Percentiles rank a stretch among this genome's conserved stretches.
Conservation (phyloP, 1,140 invertebrate genomes). For the Oedothorax gibbosus region DNA sequence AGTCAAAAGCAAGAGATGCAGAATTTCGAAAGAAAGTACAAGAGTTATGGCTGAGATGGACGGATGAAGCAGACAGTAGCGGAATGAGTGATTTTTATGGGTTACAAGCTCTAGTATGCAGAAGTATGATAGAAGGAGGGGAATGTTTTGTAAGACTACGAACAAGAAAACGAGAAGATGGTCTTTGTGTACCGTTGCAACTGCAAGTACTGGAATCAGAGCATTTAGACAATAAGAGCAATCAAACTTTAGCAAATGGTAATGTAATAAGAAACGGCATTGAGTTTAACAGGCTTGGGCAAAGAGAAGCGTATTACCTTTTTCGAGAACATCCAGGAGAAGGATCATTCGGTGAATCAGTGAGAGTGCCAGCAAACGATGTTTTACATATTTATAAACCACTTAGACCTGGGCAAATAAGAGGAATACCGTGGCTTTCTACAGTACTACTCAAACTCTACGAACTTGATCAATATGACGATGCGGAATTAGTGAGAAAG, state of each 20-base stretch:
- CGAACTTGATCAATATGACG: constrained; percentile 34
- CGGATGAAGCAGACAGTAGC: constrained; percentile 35
- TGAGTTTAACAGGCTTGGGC: neutral
- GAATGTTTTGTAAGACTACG: constrained; percentile 24
- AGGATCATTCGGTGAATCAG: constrained; percentile 20
- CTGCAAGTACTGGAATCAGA: constrained; percentile 20
- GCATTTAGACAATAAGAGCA: constrained; percentile 19
- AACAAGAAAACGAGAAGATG: neutral
- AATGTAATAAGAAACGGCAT: neutral
- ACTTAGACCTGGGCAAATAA: constrained; percentile 20
- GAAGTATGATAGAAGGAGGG: constrained; percentile 17
- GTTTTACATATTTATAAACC: constrained; percentile 23
- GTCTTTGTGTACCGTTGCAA: constrained; percentile 30
- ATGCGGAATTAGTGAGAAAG: constrained; percentile 24
- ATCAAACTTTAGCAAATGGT: neutral
- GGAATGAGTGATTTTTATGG: constrained; percentile 11
- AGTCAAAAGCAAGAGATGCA: constrained; percentile 26
- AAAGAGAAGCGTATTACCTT: neutral
- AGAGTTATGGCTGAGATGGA: constrained; percentile 29
- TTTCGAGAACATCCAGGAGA: constrained; percentile 16
- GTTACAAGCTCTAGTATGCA: constrained; percentile 13
- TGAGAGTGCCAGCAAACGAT: constrained; percentile 19
- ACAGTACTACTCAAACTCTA: constrained; percentile 23
- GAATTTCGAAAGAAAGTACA: constrained; percentile 28
- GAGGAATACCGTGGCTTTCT: constrained; percentile 29